Evolutionary conservation across 2,888 invertebrate genomes (phyloP).

Genomic region (Diplolepis rosae): DNA sequence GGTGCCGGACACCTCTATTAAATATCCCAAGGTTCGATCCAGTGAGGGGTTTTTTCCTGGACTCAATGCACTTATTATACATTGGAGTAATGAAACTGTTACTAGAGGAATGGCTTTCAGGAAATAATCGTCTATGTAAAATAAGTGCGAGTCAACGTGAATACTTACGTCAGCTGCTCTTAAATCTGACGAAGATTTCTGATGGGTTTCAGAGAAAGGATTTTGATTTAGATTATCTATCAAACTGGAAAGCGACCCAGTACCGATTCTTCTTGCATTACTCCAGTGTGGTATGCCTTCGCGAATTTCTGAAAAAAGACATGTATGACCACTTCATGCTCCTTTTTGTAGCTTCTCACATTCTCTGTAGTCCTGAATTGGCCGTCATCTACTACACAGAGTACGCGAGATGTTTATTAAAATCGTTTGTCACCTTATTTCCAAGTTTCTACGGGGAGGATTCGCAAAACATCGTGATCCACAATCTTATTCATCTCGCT

Average conservation of each 20-base stretch:
- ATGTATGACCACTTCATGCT: conserved; percentile 34
- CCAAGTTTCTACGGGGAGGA: conserved; percentile 30
- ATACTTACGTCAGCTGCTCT: not conserved
- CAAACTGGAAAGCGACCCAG: conserved; percentile 40
- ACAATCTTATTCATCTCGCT: conserved; percentile 41
- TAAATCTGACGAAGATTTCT: conserved; percentile 20
- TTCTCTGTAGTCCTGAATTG: conserved; percentile 29
- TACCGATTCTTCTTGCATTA: conserved; percentile 35
- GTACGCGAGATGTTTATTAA: conserved; percentile 17
- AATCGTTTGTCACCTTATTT: conserved; percentile 25
- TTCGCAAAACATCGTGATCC: conserved; percentile 36
- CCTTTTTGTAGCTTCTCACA: conserved; percentile 30
- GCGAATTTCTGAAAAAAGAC: not conserved
- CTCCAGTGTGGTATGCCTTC: conserved; percentile 23
- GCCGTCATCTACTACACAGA: conserved; percentile 23
- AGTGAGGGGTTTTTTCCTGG: conserved; percentile 22
- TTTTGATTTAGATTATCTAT: conserved; percentile 18
- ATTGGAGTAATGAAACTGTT: conserved; percentile 33
- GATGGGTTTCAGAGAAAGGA: conserved; percentile 37
- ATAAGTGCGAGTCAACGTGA: not conserved
- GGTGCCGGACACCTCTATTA: conserved; percentile 24
- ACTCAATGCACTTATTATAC: conserved; percentile 35
- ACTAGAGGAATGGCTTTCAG: conserved; percentile 21
- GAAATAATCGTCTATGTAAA: not conserved
- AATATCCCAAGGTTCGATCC: conserved; percentile 30